These are phyloP conservation scores for Eilema griseolum DNA, from an alignment of 2,888 invertebrate genomes.

Conservation along the genomic window DNA sequence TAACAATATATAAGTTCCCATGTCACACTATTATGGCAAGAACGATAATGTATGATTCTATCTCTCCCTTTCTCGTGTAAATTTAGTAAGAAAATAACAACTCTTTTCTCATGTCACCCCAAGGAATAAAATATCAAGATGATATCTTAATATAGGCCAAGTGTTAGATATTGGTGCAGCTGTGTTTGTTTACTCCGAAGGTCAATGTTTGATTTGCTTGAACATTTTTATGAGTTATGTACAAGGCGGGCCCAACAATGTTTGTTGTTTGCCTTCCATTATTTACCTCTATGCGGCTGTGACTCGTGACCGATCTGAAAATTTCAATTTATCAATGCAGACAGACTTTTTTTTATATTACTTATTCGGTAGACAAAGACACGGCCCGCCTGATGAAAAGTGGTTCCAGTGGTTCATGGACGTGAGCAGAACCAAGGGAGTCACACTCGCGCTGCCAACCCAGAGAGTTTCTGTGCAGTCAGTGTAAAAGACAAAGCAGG, in stretches of 20 bases:
- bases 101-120: background rate
- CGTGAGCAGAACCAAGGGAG: no score
- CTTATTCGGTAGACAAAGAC: no score
- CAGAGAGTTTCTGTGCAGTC: no score
- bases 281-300: constrained; percentile 54
- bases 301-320: constrained; percentile 5
- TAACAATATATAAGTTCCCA: no score
- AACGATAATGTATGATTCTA: no score
- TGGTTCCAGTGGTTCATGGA: no score
- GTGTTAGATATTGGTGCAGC: constrained; percentile 36
- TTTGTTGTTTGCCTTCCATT: constrained; percentile 72
- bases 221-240: constrained; percentile 85
- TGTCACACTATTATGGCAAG: no score
- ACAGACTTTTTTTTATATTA: no score
- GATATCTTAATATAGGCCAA: constrained; percentile 1
- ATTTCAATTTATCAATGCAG: background rate
- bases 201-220: constrained; percentile 73
- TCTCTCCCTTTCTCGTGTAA: background rate
- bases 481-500: no score
- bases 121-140: background rate
- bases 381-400: no score
- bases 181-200: constrained; percentile 66
- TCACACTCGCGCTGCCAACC: no score
- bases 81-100: background rate
- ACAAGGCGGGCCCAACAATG: constrained; percentile 73